phyloP scores from a whole-genome alignment of 2,797 vertebrate species.

The Heteromormyrus szaboi region DNA sequence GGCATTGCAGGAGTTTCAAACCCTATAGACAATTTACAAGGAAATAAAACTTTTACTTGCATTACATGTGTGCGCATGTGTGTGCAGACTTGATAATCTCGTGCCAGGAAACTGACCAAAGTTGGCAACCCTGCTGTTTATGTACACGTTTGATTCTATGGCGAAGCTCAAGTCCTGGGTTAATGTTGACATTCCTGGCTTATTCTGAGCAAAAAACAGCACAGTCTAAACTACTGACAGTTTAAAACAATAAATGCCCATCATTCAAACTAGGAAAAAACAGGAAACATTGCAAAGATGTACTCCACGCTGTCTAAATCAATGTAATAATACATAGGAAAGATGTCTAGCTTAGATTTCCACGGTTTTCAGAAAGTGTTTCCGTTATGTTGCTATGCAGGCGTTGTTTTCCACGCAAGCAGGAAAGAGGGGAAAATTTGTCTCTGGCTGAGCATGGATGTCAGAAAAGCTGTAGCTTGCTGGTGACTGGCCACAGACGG shows the following conservation, averaged over 20 bases:
- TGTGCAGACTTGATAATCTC: not conserved
- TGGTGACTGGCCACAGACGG: not conserved
- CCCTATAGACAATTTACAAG: not conserved
- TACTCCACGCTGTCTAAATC: not conserved
- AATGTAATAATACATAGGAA: not conserved
- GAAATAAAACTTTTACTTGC: not conserved
- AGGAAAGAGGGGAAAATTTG: not conserved
- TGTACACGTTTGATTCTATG: not conserved
- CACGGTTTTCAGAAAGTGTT: not conserved
- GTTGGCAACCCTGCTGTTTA: not conserved
- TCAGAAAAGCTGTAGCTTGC: not conserved
- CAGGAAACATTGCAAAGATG: not conserved
- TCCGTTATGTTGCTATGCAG: not conserved
- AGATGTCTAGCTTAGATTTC: not conserved
- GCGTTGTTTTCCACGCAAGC: not conserved
- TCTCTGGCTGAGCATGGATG: not conserved
- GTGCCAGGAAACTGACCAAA: not conserved
- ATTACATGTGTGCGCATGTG: not conserved
- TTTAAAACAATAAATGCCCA: not conserved
- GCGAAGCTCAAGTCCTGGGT: not conserved
- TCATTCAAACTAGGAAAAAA: not conserved
- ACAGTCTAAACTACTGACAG: not conserved
- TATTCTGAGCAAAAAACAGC: not conserved
- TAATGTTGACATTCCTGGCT: not conserved
- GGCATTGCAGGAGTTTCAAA: not conserved